Evolutionary conservation across 2,888 invertebrate genomes (phyloP), one percentile per base, ranked within the genome.

Genomic region (Brachyptera putata): DNA sequence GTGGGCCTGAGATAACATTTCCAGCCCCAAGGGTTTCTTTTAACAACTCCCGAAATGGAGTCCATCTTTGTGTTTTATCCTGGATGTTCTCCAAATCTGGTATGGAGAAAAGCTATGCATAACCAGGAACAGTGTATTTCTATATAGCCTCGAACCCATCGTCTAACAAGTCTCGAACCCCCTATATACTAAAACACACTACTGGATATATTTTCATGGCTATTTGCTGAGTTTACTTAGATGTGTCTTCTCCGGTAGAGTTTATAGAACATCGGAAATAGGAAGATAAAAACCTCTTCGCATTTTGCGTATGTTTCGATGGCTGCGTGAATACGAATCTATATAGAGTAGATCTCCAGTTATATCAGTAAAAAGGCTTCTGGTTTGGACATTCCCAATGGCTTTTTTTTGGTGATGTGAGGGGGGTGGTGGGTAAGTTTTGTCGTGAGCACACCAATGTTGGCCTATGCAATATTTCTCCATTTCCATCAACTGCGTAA

Each of bases 381-480:
- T 53, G 53, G 53, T 53, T 34, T 53, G 53, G 53, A 53, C 53
- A 36, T 34, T 18, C 21, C 53, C 53, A 36, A 53, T 53, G 53
- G 53, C 53, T 53, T 53, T 50, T 53, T 53, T 34, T 14, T 2
- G 36, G 53, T n/a, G n/a, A n/a, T n/a, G n/a, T n/a, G n/a, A n/a
- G n/a, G n/a, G n/a, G 36, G 53, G n/a, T n/a, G n/a, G n/a, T n/a
- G n/a, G n/a, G n/a, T n/a, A 34, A 53, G 34, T 53, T 36, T 53
- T 30, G 30, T 53, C 53, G 36, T 34, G n/a, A 43, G 5, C 34
- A 55, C 14, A 26, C 37, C 56, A 26, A 41, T 57, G 57, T 9
- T 16, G 7, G 57, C 43, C 26, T 39, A 21, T 37, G 57, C 57
- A 57, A 57, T 57, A 57, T 57, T 57, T 57, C 57, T 57, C 46